Evolutionary conservation across 2,113 vertebrate genomes (phyloP), one percentile per base, ranked within the genome.

Genomic region (Rhabdomys dilectus): DNA sequence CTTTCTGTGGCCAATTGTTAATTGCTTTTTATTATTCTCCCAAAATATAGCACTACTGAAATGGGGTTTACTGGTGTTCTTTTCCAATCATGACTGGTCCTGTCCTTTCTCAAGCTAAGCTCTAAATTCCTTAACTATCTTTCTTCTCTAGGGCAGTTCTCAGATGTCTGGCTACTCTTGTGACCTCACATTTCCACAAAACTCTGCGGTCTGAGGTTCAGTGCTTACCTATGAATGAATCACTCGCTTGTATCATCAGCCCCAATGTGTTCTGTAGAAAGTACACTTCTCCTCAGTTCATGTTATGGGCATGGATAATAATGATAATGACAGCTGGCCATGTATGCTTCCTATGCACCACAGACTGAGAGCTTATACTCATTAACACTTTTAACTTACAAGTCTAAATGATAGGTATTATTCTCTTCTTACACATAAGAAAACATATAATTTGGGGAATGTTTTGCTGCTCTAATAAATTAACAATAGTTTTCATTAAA

Each of bases 401-500:
- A 92, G 56, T 17, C 39, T 92, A 58, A 82, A 12, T 39, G 70
- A 39, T 39, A 88, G 11, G 7, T 82, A 72, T 62, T 36, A 90
- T 53, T 21, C 72, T 48, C 16, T 89, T 81, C 85, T 39, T 53
- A 60, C 8, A 75, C 21, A 62, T 84, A 45, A 96, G 53, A 88
- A 96, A 89, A 72, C 42, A 93, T 9, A 45, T 2, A 82, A n/a
- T 75, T 90, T 9, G 51, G 42, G 3, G 29, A 87, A 64, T 0
- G 22, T 21, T 93, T 94, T 81, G 2, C 12, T 19, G 62, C 39
- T 77, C 91, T 87, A 77, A 80, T 42, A 86, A 88, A 81, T 92
- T 91, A 97, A 85, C 29, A 70, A 91, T 53, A 36, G 26, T 89
- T 89, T 89, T 89, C 58, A 76, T 62, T 36, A 72, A 45, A 70